Conservation (phyloP, 2,888 invertebrate species). For the Pecten maximus region DNA sequence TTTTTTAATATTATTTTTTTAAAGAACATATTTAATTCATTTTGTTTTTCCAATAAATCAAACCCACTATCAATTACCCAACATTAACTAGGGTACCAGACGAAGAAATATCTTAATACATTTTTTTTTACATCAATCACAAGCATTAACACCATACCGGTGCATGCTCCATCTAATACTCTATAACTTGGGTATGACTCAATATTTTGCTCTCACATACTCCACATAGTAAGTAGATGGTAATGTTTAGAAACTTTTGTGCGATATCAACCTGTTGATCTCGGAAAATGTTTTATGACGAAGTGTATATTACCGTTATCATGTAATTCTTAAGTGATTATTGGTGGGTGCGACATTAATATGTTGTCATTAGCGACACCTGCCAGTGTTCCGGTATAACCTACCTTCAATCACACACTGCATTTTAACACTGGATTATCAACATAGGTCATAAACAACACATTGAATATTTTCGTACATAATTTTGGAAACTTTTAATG, state of each 20-base stretch:
- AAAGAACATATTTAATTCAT: neutral
- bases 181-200: neutral
- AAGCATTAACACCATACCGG: neutral
- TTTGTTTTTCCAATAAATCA: neutral
- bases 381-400: neutral
- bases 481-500: neutral
- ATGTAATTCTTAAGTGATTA: constrained; percentile 28
- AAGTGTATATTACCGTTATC: constrained; percentile 29
- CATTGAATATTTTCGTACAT: constrained; percentile 22
- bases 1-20: too few species aligned
- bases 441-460: neutral
- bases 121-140: neutral
- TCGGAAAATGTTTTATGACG: constrained; percentile 6
- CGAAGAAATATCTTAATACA: neutral
- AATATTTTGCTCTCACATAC: neutral
- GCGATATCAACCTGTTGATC: neutral
- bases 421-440: neutral
- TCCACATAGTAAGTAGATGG: neutral
- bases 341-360: neutral
- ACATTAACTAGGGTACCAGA: neutral
- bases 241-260: neutral
- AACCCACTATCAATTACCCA: neutral
- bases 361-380: constrained; percentile 8
- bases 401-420: neutral
- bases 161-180: neutral